Evolutionary conservation across 2,888 invertebrate species (phyloP).

Genomic region (Diplolepis rosae): DNA sequence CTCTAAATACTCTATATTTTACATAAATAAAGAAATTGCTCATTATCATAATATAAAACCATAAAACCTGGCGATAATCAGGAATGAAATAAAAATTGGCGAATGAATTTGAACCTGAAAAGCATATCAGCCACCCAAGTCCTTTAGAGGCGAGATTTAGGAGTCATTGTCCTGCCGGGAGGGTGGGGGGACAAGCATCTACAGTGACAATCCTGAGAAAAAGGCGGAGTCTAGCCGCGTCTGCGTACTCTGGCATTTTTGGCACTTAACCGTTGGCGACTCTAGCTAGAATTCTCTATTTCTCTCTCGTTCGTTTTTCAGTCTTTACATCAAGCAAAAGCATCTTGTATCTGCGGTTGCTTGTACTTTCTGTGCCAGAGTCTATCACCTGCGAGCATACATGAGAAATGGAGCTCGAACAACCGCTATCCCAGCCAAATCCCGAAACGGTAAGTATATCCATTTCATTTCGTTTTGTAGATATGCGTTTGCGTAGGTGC

Average conservation of each 20-base stretch:
- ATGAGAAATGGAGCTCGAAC: constrained; percentile 69
- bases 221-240: constrained; percentile 68
- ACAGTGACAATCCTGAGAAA: constrained; percentile 23
- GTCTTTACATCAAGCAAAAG: background rate
- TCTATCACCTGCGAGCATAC: constrained; percentile 58
- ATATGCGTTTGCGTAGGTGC: constrained; percentile 45
- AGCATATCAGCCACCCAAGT: background rate
- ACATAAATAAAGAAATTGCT: too few species aligned
- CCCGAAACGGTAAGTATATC: constrained; percentile 65
- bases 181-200: background rate
- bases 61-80: background rate
- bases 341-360: constrained; percentile 43
- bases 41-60: too few species aligned
- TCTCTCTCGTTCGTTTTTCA: constrained; percentile 52
- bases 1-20: too few species aligned
- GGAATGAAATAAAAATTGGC: background rate
- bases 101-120: too few species aligned
- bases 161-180: background rate
- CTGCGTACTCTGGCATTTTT: constrained; percentile 78
- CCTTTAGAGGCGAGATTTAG: background rate
- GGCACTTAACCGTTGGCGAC: constrained; percentile 77
- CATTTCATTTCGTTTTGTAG: constrained; percentile 34
- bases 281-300: constrained; percentile 52
- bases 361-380: constrained; percentile 48
- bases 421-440: constrained; percentile 59